A percentile compares a stretch with the other conserved stretches of the same genome.
Evolutionary conservation across 92 coral and sea anemone genomes (phyloP).

Genomic region (Palythoa caribaeorum): DNA sequence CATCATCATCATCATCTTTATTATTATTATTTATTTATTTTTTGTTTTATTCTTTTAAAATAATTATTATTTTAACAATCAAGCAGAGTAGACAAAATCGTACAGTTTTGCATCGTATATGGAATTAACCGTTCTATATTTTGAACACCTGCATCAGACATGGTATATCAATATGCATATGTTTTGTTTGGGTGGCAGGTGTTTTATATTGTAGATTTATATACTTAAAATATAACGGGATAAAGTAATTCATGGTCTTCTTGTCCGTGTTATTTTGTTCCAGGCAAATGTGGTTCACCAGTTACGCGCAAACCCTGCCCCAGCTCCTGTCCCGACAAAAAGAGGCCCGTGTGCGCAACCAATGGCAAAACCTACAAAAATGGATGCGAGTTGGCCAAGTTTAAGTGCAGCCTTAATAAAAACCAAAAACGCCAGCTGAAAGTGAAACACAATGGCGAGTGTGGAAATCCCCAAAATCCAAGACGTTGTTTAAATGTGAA

Average conservation of each 20-base stretch:
- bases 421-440: slow-evolving; percentile 65
- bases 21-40: too few species aligned
- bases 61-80: too few species aligned
- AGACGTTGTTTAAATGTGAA: slow-evolving; percentile 74
- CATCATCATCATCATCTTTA: too few species aligned
- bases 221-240: not conserved
- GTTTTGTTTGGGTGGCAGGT: too few species aligned
- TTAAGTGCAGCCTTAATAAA: slow-evolving; percentile 79
- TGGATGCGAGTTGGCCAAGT: slow-evolving; percentile 80
- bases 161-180: too few species aligned
- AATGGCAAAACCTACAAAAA: slow-evolving; percentile 87
- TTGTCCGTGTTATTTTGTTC: not conserved
- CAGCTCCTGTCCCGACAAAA: slow-evolving; percentile 66
- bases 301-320: slow-evolving; percentile 79
- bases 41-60: too few species aligned
- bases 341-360: slow-evolving; percentile 86
- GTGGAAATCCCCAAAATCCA: slow-evolving; percentile 61
- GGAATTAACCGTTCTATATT: too few species aligned
- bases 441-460: slow-evolving; percentile 66
- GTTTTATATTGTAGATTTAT: not conserved
- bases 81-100: too few species aligned
- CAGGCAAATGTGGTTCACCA: slow-evolving; percentile 82
- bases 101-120: too few species aligned
- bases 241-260: not conserved
- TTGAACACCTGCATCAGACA: too few species aligned